Evolutionary conservation across 2,797 vertebrate species (phyloP).

Genomic region (Typhlichthys subterraneus): DNA sequence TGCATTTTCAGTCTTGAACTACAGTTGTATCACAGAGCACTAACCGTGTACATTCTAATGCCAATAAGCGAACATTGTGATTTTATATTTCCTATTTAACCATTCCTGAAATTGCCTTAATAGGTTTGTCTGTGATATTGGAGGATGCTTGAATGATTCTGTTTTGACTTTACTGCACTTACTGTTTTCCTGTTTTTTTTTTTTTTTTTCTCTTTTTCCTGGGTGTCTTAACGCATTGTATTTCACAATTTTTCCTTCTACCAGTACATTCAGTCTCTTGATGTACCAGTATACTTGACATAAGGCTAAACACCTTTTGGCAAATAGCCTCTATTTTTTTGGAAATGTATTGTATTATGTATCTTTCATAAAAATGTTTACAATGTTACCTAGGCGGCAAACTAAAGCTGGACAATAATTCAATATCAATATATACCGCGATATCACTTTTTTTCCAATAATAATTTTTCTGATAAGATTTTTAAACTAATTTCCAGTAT

Average conservation of each 20-base stretch:
- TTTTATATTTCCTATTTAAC: conserved; percentile 47
- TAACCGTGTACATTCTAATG: conserved; percentile 70
- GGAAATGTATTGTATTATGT: too few species aligned
- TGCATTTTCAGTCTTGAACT: conserved; percentile 46
- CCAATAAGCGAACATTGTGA: conserved; percentile 41
- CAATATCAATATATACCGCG: too few species aligned
- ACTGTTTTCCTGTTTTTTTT: conserved; percentile 73
- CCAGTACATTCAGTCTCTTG: not conserved
- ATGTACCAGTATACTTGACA: conserved; percentile 16
- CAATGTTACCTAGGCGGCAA: too few species aligned
- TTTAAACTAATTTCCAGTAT: too few species aligned
- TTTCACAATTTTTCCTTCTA: conserved; percentile 39
- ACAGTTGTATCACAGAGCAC: conserved; percentile 55
- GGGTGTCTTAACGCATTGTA: conserved; percentile 53
- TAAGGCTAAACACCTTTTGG: not conserved
- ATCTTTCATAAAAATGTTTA: too few species aligned
- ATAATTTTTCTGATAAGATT: too few species aligned
- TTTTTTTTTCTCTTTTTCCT: conserved; percentile 36
- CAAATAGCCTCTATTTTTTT: too few species aligned
- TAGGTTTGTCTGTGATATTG: conserved; percentile 32
- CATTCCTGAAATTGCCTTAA: conserved; percentile 47
- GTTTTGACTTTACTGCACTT: conserved; percentile 61
- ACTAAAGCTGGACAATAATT: too few species aligned
- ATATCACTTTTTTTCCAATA: too few species aligned
- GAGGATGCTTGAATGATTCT: conserved; percentile 41